These are phyloP conservation scores for Apaloderma vittatum DNA, from an alignment of 2,113 vertebrate genomes.

Conservation along the genomic window DNA sequence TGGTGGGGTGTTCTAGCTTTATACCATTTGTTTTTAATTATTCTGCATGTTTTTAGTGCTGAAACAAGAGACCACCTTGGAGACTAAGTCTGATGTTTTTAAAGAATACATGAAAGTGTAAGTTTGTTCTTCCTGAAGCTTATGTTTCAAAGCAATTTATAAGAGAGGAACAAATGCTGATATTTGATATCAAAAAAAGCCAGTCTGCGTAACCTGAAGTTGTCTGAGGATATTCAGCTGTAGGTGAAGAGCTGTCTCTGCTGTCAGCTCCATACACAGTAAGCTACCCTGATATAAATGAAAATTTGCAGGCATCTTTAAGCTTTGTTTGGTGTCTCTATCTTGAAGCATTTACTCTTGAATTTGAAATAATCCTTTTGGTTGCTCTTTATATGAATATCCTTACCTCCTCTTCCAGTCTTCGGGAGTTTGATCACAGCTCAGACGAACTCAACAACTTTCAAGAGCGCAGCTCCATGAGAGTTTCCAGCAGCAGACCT, in stretches of 20 bases:
- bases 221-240: background rate
- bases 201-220: background rate
- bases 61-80: conserved; percentile 50
- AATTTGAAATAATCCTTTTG: background rate
- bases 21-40: conserved; percentile 66
- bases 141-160: background rate
- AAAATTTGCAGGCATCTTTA: background rate
- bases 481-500: background rate
- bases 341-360: background rate
- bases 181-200: background rate
- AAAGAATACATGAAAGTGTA: background rate
- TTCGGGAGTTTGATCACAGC: accelerated
- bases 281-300: background rate
- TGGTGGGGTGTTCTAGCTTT: background rate
- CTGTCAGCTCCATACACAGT: background rate
- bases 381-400: background rate
- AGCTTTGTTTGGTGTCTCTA: background rate
- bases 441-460: background rate
- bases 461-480: accelerated
- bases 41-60: background rate
- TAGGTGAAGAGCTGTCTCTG: background rate
- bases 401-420: background rate
- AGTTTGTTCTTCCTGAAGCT: conserved; percentile 9
- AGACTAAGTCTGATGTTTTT: conserved; percentile 25
- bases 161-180: background rate